Conservation (phyloP, 1,140 invertebrate genomes). For the Spodoptera litura region DNA sequence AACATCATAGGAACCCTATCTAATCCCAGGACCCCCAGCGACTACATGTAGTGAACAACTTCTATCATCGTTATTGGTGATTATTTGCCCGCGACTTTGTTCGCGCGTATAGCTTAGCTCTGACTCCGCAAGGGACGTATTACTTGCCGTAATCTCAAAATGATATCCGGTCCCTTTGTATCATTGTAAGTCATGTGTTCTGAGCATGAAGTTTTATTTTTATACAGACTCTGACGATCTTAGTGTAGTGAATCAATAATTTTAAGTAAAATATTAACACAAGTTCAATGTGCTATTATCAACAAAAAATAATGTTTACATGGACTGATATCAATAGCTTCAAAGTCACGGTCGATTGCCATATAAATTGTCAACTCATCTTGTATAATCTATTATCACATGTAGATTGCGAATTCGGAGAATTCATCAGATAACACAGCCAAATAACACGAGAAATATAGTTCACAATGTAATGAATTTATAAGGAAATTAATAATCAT, state of each 20-base stretch:
- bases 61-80: not conserved
- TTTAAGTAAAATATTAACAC: not conserved
- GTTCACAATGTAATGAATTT: slow-evolving; percentile 14
- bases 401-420: slow-evolving; percentile 8
- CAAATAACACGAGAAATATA: slow-evolving; percentile 14
- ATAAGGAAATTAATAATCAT: not conserved
- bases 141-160: slow-evolving; percentile 31
- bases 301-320: slow-evolving; percentile 1
- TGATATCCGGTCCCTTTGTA: not conserved
- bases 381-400: slow-evolving; percentile 23
- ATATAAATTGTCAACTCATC: slow-evolving; percentile 11
- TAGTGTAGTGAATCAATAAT: not conserved
- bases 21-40: slow-evolving; percentile 15
- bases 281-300: slow-evolving; percentile 21
- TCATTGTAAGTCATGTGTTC: not conserved
- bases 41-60: slow-evolving; percentile 10
- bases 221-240: slow-evolving; percentile 4
- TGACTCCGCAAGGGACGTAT: not conserved
- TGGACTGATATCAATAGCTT: slow-evolving; percentile 10
- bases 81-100: not conserved
- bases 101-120: slow-evolving; percentile 11
- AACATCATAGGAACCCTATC: slow-evolving; percentile 46
- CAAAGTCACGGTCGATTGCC: slow-evolving; percentile 3
- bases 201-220: not conserved
- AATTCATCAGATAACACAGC: slow-evolving; percentile 3